Evolutionary conservation across 1,140 invertebrate species (phyloP).

Genomic region (Homalodisca vitripennis): DNA sequence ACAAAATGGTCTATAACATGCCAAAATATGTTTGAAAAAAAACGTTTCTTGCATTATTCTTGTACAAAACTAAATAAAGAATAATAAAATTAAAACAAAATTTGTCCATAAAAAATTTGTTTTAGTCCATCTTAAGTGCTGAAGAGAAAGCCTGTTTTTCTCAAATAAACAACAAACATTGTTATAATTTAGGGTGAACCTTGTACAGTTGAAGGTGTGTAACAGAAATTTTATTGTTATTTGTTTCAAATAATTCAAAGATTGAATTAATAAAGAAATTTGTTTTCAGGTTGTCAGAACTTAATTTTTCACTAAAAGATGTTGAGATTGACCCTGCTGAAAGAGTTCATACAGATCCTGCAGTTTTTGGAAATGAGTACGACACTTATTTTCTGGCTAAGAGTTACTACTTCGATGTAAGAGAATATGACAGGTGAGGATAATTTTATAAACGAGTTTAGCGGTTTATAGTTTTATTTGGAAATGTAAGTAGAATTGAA

Average conservation of each 20-base stretch:
- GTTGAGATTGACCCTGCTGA: conserved; percentile 55
- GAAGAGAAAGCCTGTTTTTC: too few relatives aligned
- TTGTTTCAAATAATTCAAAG: neutral
- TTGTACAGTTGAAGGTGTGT: neutral
- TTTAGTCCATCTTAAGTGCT: too few relatives aligned
- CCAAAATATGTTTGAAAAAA: too few relatives aligned
- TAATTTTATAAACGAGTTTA: too few relatives aligned
- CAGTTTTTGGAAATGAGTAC: conserved; percentile 57
- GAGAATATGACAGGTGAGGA: neutral
- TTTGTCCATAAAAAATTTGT: too few relatives aligned
- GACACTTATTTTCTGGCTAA: conserved; percentile 68
- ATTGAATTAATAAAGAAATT: conserved; percentile 30
- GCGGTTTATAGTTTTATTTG: too few relatives aligned
- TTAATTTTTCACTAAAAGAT: conserved; percentile 73
- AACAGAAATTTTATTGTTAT: neutral
- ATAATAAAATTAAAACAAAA: too few relatives aligned
- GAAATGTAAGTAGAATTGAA: too few relatives aligned
- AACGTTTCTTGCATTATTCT: too few relatives aligned
- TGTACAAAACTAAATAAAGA: too few relatives aligned
- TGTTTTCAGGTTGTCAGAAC: conserved; percentile 69
- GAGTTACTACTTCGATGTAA: neutral
- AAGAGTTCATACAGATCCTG: conserved; percentile 43
- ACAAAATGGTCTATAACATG: too few relatives aligned
- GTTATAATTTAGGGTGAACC: neutral
- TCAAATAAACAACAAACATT: too few relatives aligned